Evolutionary conservation across 2,113 vertebrate genomes (phyloP), one percentile per base, ranked within the genome.

Genomic region (Psettodes erumei): DNA sequence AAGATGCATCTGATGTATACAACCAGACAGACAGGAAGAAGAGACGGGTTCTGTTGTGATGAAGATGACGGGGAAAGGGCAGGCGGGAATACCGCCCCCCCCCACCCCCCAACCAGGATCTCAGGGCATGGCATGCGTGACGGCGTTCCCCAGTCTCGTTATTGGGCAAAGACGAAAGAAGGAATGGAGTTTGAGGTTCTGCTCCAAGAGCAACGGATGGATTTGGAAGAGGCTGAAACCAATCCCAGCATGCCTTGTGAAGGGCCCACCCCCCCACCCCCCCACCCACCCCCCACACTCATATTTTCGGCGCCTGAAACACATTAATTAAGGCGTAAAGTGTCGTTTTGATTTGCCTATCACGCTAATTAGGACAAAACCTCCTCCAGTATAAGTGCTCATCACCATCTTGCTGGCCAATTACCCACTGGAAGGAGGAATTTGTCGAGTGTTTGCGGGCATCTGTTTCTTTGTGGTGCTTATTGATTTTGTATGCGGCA

Each of bases 331-430:
- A 37, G 32, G 50, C 43, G 58, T 63, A 71, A 84, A 84, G 68
- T 81, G 56, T 58, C 55, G 21, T 81, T 89, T 78, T 63, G 81
- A 79, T 85, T 77, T 71, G 59, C 25, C 65, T 25, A 76, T 84
- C 75, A 69, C 75, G 67, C 61, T 81, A 81, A 88, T 89, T 86
- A 79, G 72, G 21, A 73, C 42, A 51, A 84, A 71, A 66, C 61
- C 62, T 82, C 72, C 71, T 75, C 45, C 51, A 42, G 63, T 16
- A 35, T 8, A 21, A 76, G 55, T 33, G 74, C 60, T 55, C 71
- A 62, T 81, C 59, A 58, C 18, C 58, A 71, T 72, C 73, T 65
- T 40, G 35, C 54, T 33, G 72, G 40, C 75, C 87, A 79, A 73
- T 87, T 81, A 88, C 45, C 58, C 56, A 28, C 15, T 35, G 21